Conservation (phyloP, 2,797 vertebrate genomes). For the Pseudochaenichthys georgianus region DNA sequence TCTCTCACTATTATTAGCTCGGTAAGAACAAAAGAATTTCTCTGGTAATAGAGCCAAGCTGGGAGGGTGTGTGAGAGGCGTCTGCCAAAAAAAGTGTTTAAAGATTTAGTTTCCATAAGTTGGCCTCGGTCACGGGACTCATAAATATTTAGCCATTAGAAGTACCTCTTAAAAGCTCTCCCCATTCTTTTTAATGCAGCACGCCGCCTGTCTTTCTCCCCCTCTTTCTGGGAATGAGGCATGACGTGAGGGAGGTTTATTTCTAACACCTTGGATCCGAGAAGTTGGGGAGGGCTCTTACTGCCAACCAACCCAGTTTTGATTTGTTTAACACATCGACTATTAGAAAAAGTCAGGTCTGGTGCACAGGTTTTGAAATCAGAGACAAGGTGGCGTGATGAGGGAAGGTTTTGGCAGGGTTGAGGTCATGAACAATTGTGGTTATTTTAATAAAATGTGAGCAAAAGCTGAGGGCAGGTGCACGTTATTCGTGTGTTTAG, state of each 20-base stretch:
- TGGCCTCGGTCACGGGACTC: conserved; percentile 79
- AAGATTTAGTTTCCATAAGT: conserved; percentile 90
- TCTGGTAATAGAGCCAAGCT: conserved; percentile 89
- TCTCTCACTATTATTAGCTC: conserved; percentile 92
- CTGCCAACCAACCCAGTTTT: conserved; percentile 38
- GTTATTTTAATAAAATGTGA: conserved; percentile 35
- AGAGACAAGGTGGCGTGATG: conserved; percentile 28
- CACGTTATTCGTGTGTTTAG: conserved; percentile 9
- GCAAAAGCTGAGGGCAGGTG: conserved; percentile 58
- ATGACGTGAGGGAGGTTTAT: conserved; percentile 69
- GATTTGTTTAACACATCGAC: conserved; percentile 67
- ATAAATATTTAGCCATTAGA: conserved; percentile 88
- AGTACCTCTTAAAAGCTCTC: conserved; percentile 78
- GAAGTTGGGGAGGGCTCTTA: conserved; percentile 43
- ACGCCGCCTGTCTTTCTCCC: conserved; percentile 12
- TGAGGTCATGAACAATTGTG: conserved; percentile 24
- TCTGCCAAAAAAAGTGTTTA: conserved; percentile 87
- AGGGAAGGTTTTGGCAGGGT: conserved; percentile 46
- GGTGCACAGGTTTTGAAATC: conserved; percentile 66
- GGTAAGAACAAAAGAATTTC: conserved; percentile 87
- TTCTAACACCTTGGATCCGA: conserved; percentile 74
- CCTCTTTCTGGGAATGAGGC: conserved; percentile 65
- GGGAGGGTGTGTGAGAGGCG: conserved; percentile 71
- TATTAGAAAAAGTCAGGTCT: conserved; percentile 44
- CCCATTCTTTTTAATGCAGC: conserved; percentile 66